phyloP scores from a whole-genome alignment of 2,113 vertebrate species.

The Coptodon rendalli region DNA sequence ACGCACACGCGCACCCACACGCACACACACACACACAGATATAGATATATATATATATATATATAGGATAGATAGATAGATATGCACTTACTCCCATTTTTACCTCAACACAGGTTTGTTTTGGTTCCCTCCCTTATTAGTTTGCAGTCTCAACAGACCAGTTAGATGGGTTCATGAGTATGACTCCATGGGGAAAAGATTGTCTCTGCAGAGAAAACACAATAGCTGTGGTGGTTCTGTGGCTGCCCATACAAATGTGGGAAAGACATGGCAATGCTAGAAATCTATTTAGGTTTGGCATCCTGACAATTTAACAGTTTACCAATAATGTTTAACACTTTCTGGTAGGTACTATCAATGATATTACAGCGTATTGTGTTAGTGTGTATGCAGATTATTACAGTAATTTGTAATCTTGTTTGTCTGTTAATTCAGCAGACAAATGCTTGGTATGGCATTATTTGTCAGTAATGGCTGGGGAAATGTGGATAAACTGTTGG shows the following conservation, averaged over 20 bases:
- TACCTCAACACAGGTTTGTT: neutral
- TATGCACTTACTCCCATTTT: neutral
- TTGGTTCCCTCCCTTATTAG: neutral
- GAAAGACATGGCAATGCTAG: neutral
- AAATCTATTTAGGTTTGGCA: neutral
- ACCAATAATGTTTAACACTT: neutral
- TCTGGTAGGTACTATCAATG: neutral
- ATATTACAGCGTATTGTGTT: neutral
- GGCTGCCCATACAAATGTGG: neutral
- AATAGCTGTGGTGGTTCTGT: neutral
- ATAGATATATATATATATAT: too few species aligned
- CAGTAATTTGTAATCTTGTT: neutral
- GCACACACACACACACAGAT: fast-evolving
- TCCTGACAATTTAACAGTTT: neutral
- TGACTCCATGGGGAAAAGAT: neutral
- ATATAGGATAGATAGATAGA: neutral
- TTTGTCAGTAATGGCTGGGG: neutral
- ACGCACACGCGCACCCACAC: fast-evolving
- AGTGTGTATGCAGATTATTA: neutral
- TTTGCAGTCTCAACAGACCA: neutral
- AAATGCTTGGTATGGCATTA: neutral
- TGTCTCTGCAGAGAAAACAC: neutral
- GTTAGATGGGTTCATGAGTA: neutral
- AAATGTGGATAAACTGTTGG: neutral
- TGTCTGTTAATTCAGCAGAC: neutral